phyloP scores from a whole-genome alignment of 2,113 vertebrate species.

The Oncorhynchus mykiss region DNA sequence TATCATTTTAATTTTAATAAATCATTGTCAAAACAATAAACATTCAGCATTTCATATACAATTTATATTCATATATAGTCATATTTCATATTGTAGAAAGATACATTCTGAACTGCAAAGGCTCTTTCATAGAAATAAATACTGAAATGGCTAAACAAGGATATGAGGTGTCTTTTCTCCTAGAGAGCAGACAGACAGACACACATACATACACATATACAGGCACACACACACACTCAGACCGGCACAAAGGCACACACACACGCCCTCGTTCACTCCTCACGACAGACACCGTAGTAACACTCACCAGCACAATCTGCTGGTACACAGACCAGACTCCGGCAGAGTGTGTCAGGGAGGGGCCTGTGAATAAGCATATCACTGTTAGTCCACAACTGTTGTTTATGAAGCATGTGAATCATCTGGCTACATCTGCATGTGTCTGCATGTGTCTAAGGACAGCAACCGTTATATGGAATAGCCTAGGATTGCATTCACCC shows the following conservation, averaged over 20 bases:
- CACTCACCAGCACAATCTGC: slow-evolving; percentile 66
- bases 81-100: slow-evolving; percentile 90
- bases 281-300: slow-evolving; percentile 55
- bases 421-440: no score
- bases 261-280: slow-evolving; percentile 55
- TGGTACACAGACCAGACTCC: slow-evolving; percentile 72
- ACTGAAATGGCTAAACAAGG: slow-evolving; percentile 90
- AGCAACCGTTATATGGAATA: no score
- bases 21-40: slow-evolving; percentile 57
- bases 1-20: slow-evolving; percentile 38
- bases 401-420: no score
- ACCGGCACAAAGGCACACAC: no score
- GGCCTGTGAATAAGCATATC: no score
- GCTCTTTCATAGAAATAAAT: slow-evolving; percentile 98
- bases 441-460: no score
- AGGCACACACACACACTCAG: no score
- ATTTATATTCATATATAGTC: slow-evolving; percentile 78
- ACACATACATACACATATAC: neutral
- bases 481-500: no score
- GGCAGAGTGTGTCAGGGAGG: neutral
- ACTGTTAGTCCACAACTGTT: no score
- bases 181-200: slow-evolving; percentile 66
- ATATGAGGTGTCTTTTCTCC: slow-evolving; percentile 58
- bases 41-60: slow-evolving; percentile 83
- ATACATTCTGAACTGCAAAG: slow-evolving; percentile 97